Base-by-base conservation (phyloP, 2,797 vertebrate genomes). In the Hyperoplus lanceolatus region DNA sequence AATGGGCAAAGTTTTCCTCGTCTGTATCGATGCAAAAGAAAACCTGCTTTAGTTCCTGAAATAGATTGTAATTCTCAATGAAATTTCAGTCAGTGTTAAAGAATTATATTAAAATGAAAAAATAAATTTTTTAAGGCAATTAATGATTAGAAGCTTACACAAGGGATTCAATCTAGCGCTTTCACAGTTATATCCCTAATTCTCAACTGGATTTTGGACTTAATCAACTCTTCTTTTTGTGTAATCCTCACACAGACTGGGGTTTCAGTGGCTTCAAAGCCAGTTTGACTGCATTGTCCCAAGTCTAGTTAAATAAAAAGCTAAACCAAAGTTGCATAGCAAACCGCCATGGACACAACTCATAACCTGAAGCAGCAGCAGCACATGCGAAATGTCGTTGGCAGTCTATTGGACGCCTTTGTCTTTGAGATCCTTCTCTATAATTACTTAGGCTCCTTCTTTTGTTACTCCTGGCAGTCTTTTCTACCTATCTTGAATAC, bases 381-480 rank as follows among this genome's bases (percentile, higher is more conserved):
- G 80, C 51, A 46, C 63, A 78, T 63, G 49, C 59, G 75, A 81
- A 80, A 75, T 75, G 61, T 74, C 1, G 14, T 42, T 59, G 79
- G 70, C 83, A 73, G 60, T 76, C 69, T 79, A 43, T 79, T 72
- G 72, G 62, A 58, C 14, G 14, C 72, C 29, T 82, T 77, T 83
- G 80, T 87, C 79, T 81, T 1, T 79, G 73, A 81, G 73, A 79
- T 81, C 66, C 60, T 21, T 63, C 80, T 67, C 59, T 76, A 71
- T 89, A 87, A 93, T 90, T 89, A 86, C 67, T 73, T 66, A 38
- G 29, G 29, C 29, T 29, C 29, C 72, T 75, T 70, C 80, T 87
- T 80, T 89, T 87, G 79, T 91, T 75, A 66, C 76, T 75, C 73
- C 75, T 77, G 75, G 74, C 79, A 53, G 63, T 85, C 57, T 70